phyloP scores from a whole-genome alignment of 92 coral and sea anemone genomes.

The Micromussa lordhowensis region DNA sequence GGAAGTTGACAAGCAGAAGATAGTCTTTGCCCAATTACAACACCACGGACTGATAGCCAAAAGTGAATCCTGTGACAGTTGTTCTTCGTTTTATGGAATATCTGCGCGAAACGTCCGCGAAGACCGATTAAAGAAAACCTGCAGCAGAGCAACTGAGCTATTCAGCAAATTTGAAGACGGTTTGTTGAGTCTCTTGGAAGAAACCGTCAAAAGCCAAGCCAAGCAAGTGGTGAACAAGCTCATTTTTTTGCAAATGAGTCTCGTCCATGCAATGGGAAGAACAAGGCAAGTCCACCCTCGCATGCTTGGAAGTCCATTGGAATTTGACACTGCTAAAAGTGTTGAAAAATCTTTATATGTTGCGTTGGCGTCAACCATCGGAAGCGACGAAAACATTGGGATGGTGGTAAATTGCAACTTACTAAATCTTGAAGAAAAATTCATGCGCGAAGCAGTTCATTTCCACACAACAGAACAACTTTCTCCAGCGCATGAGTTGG shows the following conservation, averaged over 20 bases:
- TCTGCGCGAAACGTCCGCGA: constrained; percentile 49
- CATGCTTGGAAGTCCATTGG: not conserved
- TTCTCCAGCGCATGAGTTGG: constrained; percentile 18
- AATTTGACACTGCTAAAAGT: not conserved
- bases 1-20: constrained; percentile 38
- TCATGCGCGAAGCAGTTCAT: constrained; percentile 43
- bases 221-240: constrained; percentile 41
- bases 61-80: constrained; percentile 12
- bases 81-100: constrained; percentile 54
- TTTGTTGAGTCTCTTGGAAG: constrained; percentile 30
- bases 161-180: constrained; percentile 50
- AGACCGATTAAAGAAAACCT: constrained; percentile 23
- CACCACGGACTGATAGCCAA: constrained; percentile 23
- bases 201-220: constrained; percentile 46
- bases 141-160: constrained; percentile 31
- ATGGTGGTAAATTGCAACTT: constrained; percentile 7
- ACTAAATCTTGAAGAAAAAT: constrained; percentile 10
- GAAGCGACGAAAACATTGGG: constrained; percentile 8
- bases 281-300: not conserved
- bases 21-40: constrained; percentile 55
- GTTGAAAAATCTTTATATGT: constrained; percentile 1
- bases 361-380: not conserved
- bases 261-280: constrained; percentile 16
- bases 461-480: constrained; percentile 3
- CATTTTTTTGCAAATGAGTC: constrained; percentile 16